Percentiles rank a stretch among this genome's conserved stretches.
Evolutionary conservation across 2,113 vertebrate genomes (phyloP).

Genomic region (Archocentrus centrarchus): DNA sequence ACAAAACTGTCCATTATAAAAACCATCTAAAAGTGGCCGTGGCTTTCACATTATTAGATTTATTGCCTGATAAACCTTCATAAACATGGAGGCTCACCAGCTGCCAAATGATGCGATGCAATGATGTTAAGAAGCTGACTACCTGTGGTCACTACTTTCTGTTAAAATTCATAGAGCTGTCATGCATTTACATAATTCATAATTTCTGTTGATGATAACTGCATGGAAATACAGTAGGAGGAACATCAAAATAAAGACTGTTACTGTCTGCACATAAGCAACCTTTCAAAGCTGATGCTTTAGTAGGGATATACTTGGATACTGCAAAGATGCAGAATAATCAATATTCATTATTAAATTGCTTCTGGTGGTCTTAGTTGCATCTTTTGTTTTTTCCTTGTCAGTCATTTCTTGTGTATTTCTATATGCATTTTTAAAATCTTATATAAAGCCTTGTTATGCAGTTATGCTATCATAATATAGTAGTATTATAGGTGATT

Average conservation of each 20-base stretch:
- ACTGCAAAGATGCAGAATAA: conserved; percentile 1
- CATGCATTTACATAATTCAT: background rate
- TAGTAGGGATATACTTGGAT: background rate
- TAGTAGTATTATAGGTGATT: background rate
- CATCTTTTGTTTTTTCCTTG: background rate
- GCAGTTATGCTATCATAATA: background rate
- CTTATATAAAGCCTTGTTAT: background rate
- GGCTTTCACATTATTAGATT: background rate
- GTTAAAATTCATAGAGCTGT: background rate
- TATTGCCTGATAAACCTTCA: background rate
- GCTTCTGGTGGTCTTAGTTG: background rate
- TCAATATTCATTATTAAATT: conserved; percentile 15
- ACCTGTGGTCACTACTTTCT: background rate
- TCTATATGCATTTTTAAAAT: background rate
- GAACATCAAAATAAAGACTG: background rate
- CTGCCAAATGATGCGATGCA: background rate
- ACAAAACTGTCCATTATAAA: background rate
- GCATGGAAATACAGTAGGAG: background rate
- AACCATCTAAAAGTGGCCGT: background rate
- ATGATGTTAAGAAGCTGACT: background rate
- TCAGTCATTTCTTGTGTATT: background rate
- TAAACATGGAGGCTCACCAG: background rate
- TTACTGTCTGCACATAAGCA: background rate
- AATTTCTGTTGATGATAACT: background rate
- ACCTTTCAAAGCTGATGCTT: background rate